Base-by-base conservation (phyloP, 2,797 vertebrate genomes). In the Gila robusta region DNA sequence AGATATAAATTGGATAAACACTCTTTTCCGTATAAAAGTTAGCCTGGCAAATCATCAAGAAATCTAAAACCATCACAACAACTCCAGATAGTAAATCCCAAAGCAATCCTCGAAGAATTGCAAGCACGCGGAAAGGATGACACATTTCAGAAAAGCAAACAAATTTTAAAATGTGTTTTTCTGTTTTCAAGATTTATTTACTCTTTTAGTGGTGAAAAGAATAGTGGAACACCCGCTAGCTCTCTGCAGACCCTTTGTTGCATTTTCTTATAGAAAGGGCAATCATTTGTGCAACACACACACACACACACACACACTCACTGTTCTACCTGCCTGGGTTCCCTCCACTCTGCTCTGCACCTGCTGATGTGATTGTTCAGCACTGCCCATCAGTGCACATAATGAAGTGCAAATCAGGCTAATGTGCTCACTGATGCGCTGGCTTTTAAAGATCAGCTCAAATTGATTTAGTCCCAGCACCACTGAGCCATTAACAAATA, bases 381-480 rank as follows among this genome's bases (percentile, higher is more conserved):
- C 87, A 80, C 88, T 92, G 90, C 71, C 90, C 90, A 88, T 89
- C 91, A 91, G 88, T 91, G 90, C 92, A 92, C 90, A 90, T 93
- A 93, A 94, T 94, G 89, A 93, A 92, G 90, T 92, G 91, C 89
- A 94, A 92, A 94, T 92, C 86, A 88, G 87, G 87, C 87, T 94
- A 94, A 94, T 94, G 90, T 89, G 88, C 89, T 92, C 89, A 86
- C 90, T 92, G 91, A 92, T 90, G 90, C 89, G 91, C 87, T 83
- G 87, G 89, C 89, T 94, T 94, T 92, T 91, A 92, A 91, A 93
- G 91, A 92, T 92, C 91, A 91, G 88, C 49, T 83, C 85, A 85
- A 92, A 94, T 88, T 93, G 93, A 94, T 94, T 94, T 91, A 92
- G 88, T 90, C 91, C 86, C 84, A 89, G 88, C 90, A 92, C 87